Evolutionary conservation across 2,888 invertebrate species (phyloP).

Genomic region (Thera obeliscata): DNA sequence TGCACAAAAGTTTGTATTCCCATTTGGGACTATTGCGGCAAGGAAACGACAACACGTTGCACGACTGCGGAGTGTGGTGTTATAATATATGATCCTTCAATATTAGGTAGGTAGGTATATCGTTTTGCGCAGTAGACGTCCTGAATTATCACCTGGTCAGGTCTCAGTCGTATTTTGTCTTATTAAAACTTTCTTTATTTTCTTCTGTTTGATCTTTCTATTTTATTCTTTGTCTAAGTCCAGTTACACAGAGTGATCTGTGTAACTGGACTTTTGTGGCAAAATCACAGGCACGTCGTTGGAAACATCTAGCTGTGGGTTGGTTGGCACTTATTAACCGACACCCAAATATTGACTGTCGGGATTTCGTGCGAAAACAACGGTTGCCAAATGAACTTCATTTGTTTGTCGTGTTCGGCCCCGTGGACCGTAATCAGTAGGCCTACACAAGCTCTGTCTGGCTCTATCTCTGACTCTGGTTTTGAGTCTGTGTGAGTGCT

Average conservation of each 20-base stretch:
- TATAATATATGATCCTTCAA: no score
- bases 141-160: no score
- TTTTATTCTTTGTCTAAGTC: constrained; percentile 8
- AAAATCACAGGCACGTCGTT: constrained; percentile 26
- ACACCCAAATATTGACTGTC: constrained; percentile 31
- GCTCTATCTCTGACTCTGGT: no score
- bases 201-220: constrained; percentile 23
- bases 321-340: constrained; percentile 26
- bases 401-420: constrained; percentile 40
- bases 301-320: constrained; percentile 13
- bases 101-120: no score
- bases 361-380: constrained; percentile 37
- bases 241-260: not conserved
- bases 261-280: constrained; percentile 4
- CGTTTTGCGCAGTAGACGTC: no score
- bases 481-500: no score
- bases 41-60: no score
- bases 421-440: constrained; percentile 31
- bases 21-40: no score
- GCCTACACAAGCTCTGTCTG: no score
- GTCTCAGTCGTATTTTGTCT: no score
- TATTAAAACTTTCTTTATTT: not conserved
- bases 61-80: no score
- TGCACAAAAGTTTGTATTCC: no score
- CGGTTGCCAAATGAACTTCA: constrained; percentile 40